phyloP scores from a whole-genome alignment of 2,888 invertebrate genomes.

The Scotopteryx bipunctaria region DNA sequence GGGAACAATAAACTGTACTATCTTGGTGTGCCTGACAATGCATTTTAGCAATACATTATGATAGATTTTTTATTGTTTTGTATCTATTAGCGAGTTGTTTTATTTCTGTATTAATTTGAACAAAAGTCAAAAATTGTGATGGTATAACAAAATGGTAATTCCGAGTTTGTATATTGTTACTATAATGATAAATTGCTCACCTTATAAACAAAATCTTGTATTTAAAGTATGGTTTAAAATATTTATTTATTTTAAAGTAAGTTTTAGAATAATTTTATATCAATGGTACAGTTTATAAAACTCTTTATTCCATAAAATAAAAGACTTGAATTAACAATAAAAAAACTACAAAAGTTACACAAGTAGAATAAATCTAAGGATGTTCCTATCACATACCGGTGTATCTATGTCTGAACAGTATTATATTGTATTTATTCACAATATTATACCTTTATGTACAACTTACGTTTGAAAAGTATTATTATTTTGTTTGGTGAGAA shows the following conservation, averaged over 20 bases:
- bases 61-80: constrained; percentile 19
- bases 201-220: constrained; percentile 18
- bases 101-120: constrained; percentile 15
- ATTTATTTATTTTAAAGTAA: constrained; percentile 37
- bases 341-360: constrained; percentile 18
- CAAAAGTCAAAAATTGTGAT: constrained; percentile 12
- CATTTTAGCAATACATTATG: constrained; percentile 9
- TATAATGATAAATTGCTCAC: constrained; percentile 23
- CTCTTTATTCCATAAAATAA: constrained; percentile 27
- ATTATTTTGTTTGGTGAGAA: background rate
- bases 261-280: constrained; percentile 33
- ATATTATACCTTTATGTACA: too few species aligned
- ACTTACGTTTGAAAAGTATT: too few species aligned
- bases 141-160: constrained; percentile 12
- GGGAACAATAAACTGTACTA: constrained; percentile 2
- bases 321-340: constrained; percentile 27
- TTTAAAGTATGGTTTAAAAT: constrained; percentile 24
- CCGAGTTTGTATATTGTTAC: constrained; percentile 17
- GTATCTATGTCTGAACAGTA: constrained; percentile 2
- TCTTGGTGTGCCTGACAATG: background rate
- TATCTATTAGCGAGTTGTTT: constrained; percentile 9
- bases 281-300: constrained; percentile 31
- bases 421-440: too few species aligned
- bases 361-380: constrained; percentile 8
- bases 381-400: constrained; percentile 20